Evolutionary conservation across 2,888 invertebrate species (phyloP).

Genomic region (Lepidonotus clava): DNA sequence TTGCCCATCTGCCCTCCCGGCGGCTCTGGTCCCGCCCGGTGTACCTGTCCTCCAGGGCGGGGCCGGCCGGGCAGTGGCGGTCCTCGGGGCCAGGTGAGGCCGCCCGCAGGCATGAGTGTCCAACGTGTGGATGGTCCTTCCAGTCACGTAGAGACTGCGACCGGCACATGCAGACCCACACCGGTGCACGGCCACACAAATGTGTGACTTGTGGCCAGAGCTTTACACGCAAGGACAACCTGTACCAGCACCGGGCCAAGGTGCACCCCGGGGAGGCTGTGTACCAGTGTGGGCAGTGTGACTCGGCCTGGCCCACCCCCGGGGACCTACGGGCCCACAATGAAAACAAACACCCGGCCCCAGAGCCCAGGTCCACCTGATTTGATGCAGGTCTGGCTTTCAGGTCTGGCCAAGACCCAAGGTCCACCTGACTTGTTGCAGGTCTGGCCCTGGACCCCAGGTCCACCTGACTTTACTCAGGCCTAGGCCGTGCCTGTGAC

Average conservation of each 20-base stretch:
- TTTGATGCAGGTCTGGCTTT: too few species aligned
- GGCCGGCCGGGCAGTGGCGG: too few species aligned
- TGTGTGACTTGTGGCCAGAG: not conserved
- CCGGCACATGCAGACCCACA: slow-evolving; percentile 1
- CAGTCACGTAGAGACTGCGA: slow-evolving; percentile 20
- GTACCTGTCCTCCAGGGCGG: too few species aligned
- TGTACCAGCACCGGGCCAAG: slow-evolving; percentile 11
- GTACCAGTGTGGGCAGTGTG: slow-evolving; percentile 26
- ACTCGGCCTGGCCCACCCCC: not conserved
- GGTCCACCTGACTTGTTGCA: too few species aligned
- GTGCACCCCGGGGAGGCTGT: not conserved
- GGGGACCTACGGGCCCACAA: not conserved
- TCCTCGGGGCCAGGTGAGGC: too few species aligned
- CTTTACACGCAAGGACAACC: slow-evolving; percentile 14
- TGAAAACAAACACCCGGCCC: not conserved
- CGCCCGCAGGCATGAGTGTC: not conserved
- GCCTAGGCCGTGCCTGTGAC: too few species aligned
- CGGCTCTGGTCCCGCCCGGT: too few species aligned
- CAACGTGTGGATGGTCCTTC: not conserved
- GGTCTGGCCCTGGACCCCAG: too few species aligned
- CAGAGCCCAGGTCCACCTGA: not conserved
- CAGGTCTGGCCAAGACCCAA: too few species aligned
- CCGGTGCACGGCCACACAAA: not conserved
- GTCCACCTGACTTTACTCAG: too few species aligned
- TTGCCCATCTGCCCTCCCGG: too few species aligned